A percentile compares a stretch with the other conserved stretches of the same genome.
phyloP scores from a whole-genome alignment of 2,888 invertebrate genomes.

The Pammene fasciana region DNA sequence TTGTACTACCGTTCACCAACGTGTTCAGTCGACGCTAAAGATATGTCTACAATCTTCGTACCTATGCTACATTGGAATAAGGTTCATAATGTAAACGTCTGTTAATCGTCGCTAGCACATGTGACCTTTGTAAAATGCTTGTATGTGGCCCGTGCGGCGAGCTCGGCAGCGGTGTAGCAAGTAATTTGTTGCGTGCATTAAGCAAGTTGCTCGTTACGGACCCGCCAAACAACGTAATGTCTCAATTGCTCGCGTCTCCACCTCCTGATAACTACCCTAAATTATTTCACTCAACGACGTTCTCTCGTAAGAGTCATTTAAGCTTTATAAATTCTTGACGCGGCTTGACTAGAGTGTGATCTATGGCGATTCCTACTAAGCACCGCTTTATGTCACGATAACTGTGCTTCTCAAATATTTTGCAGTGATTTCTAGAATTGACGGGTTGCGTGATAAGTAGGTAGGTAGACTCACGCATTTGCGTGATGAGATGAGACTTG shows the following conservation, averaged over 20 bases:
- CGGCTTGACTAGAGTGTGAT: slow-evolving; percentile 35
- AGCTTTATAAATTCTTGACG: slow-evolving; percentile 44
- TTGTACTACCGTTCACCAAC: background rate
- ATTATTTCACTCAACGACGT: slow-evolving; percentile 55
- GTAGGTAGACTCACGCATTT: too few species aligned
- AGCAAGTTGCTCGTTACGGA: slow-evolving; percentile 55
- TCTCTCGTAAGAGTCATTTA: slow-evolving; percentile 53
- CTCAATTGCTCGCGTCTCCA: slow-evolving; percentile 56
- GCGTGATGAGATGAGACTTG: too few species aligned
- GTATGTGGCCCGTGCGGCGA: slow-evolving; percentile 28
- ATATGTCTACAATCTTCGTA: background rate
- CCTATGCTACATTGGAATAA: background rate
- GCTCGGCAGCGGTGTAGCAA: slow-evolving; percentile 21
- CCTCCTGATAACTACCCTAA: slow-evolving; percentile 51
- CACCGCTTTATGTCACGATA: slow-evolving; percentile 20
- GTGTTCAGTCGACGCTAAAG: background rate
- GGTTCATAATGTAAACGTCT: slow-evolving; percentile 1
- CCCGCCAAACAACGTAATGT: slow-evolving; percentile 58
- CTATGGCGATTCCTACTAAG: slow-evolving; percentile 15
- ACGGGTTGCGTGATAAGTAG: too few species aligned
- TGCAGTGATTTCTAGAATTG: too few species aligned
- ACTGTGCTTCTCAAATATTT: slow-evolving; percentile 21
- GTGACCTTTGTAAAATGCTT: slow-evolving; percentile 8
- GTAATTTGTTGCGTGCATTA: slow-evolving; percentile 57
- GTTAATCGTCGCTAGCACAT: background rate